Evolutionary conservation across 1,140 invertebrate genomes (phyloP).

Genomic region (Drosophila ficusphila): DNA sequence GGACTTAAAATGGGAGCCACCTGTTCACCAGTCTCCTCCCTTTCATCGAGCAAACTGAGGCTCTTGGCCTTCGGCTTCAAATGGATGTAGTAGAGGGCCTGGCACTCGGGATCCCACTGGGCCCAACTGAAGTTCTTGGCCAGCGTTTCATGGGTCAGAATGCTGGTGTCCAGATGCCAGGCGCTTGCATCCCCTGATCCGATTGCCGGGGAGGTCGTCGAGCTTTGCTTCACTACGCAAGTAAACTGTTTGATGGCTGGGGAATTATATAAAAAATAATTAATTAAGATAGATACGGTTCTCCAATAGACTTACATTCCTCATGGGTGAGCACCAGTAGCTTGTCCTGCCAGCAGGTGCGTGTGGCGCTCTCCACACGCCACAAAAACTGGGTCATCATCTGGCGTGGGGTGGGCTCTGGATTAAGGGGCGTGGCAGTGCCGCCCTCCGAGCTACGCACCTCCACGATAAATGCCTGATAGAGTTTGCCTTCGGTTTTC

Average conservation of each 20-base stretch:
- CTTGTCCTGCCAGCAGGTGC: constrained; percentile 88
- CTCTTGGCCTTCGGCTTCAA: constrained; percentile 88
- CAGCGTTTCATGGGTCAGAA: constrained; percentile 87
- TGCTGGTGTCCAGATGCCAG: constrained; percentile 85
- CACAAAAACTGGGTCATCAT: constrained; percentile 92
- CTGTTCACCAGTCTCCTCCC: constrained; percentile 83
- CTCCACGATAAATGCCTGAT: constrained; percentile 87
- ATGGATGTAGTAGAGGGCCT: constrained; percentile 92
- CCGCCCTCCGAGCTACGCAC: constrained; percentile 85
- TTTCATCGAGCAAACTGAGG: constrained; percentile 85
- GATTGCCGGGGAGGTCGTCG: constrained; percentile 66
- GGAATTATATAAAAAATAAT: neutral
- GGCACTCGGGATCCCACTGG: constrained; percentile 90
- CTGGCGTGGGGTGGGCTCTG: constrained; percentile 85
- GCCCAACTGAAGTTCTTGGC: constrained; percentile 92
- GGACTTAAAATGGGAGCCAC: constrained; percentile 84
- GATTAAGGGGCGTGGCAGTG: constrained; percentile 85
- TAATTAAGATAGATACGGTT: neutral
- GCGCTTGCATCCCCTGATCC: constrained; percentile 83
- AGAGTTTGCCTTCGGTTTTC: constrained; percentile 84
- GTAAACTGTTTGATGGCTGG: constrained; percentile 73
- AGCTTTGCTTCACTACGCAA: constrained; percentile 67
- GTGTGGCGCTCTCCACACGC: constrained; percentile 86
- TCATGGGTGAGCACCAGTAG: constrained; percentile 91
- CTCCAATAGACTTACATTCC: constrained; percentile 87